Evolutionary conservation across 2,113 vertebrate species (phyloP).

Genomic region (Eudyptes chrysolophus): DNA sequence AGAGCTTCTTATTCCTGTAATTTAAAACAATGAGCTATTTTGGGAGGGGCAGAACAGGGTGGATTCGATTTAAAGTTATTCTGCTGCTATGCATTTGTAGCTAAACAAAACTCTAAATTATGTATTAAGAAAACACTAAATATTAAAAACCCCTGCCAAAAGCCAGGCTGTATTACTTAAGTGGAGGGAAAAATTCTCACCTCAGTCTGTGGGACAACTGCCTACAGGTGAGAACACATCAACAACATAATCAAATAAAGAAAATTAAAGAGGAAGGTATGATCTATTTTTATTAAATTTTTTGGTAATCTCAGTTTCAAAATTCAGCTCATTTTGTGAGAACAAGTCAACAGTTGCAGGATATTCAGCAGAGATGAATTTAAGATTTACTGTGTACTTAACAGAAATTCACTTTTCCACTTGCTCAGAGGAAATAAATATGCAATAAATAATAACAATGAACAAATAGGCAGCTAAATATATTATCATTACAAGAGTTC

Average conservation of each 20-base stretch:
- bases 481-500: neutral
- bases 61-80: neutral
- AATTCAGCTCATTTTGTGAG: neutral
- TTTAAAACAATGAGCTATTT: neutral
- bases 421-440: neutral
- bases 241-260: neutral
- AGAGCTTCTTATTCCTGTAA: neutral
- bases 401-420: neutral
- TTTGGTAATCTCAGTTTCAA: neutral
- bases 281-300: neutral
- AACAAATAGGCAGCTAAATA: neutral
- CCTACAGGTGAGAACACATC: neutral
- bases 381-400: neutral
- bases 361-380: neutral
- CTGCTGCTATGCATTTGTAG: neutral
- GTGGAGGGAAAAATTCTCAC: neutral
- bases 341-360: neutral
- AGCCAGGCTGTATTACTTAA: neutral
- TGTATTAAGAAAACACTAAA: neutral
- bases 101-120: neutral
- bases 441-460: neutral
- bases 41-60: neutral
- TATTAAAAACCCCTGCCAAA: neutral
- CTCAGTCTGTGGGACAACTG: neutral
- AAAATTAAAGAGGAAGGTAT: neutral